Conservation (phyloP, 2,888 invertebrate genomes). For the Peribatodes rhomboidaria region DNA sequence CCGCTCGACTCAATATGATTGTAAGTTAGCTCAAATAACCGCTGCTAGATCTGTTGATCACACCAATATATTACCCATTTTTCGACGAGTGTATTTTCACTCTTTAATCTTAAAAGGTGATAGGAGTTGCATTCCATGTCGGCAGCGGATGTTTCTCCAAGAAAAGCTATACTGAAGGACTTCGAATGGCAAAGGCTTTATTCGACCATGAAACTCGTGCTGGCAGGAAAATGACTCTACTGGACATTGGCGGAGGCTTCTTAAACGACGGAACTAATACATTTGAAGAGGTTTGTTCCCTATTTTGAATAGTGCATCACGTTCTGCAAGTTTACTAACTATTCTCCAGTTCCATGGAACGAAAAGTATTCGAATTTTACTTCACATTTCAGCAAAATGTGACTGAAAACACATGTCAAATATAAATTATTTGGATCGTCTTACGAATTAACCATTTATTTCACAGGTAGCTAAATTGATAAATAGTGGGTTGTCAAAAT, state of each 20-base stretch:
- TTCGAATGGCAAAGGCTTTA: constrained; percentile 50
- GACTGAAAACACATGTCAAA: too few species aligned
- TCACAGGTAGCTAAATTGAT: constrained; percentile 52
- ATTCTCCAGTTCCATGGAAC: not conserved
- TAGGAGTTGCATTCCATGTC: constrained; percentile 63
- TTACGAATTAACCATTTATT: not conserved
- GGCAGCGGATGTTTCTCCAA: constrained; percentile 55
- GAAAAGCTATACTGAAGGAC: constrained; percentile 52
- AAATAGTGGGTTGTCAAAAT: constrained; percentile 53
- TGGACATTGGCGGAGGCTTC: constrained; percentile 64
- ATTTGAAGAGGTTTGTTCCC: constrained; percentile 27
- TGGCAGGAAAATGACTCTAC: constrained; percentile 57
- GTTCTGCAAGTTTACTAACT: not conserved
- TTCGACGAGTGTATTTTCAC: not conserved
- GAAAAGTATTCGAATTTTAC: too few species aligned
- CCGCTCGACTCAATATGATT: constrained; percentile 52
- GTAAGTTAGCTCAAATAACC: constrained; percentile 41
- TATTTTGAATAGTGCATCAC: not conserved
- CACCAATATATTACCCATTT: too few species aligned
- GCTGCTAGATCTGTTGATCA: too few species aligned
- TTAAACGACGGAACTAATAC: constrained; percentile 44
- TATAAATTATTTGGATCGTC: not conserved
- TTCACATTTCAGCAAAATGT: too few species aligned
- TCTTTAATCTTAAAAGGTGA: constrained; percentile 48
- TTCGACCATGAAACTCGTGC: constrained; percentile 57